These are phyloP conservation scores for Bombus sibiricus DNA, from an alignment of 1,140 invertebrate genomes.

Conservation along the genomic window DNA sequence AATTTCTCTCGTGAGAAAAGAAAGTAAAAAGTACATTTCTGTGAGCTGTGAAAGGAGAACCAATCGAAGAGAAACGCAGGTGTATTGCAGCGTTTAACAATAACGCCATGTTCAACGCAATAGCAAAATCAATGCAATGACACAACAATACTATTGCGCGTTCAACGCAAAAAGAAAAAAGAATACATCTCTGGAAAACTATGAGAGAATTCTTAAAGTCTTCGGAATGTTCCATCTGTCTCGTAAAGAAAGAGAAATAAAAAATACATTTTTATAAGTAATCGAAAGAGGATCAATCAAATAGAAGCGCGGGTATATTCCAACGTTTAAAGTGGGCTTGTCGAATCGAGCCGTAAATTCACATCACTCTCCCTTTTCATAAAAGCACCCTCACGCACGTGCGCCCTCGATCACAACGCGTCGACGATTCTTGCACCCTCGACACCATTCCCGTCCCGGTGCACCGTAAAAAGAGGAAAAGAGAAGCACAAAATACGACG, in stretches of 20 bases:
- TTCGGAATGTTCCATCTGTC: too few species aligned
- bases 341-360: conserved; percentile 34
- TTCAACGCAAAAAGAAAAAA: neutral
- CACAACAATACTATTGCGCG: too few species aligned
- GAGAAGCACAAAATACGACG: too few species aligned
- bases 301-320: neutral
- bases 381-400: conserved; percentile 16
- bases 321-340: neutral
- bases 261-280: too few species aligned
- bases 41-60: too few species aligned
- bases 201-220: neutral
- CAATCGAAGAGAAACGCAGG: too few species aligned
- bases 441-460: neutral
- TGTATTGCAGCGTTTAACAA: too few species aligned
- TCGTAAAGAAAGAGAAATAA: neutral
- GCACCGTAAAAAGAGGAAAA: neutral
- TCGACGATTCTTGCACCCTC: conserved; percentile 3
- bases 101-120: too few species aligned
- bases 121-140: too few species aligned
- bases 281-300: neutral
- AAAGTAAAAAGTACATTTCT: neutral
- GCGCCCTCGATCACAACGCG: conserved; percentile 10
- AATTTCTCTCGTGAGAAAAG: neutral
- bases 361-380: conserved; percentile 39
- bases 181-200: neutral